Base-by-base conservation (phyloP, 2,113 vertebrate genomes). In the Halichoerus grypus region DNA sequence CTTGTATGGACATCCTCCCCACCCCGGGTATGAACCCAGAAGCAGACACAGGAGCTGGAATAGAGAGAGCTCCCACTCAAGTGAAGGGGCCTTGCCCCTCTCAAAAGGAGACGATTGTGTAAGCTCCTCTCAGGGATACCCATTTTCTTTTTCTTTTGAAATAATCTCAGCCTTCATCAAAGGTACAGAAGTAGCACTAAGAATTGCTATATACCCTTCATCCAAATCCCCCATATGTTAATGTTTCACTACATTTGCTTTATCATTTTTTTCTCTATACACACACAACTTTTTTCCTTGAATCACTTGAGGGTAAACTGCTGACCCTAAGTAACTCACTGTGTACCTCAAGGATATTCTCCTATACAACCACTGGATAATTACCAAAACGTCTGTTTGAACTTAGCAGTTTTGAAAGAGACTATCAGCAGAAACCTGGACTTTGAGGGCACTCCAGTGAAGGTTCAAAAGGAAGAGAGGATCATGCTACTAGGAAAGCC, bases 11-110 rank as follows among this genome's bases (percentile, higher is more conserved):
- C 14, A 14, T 2, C 51, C 14, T 3, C 51, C 51, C 51, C 12
- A 1, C 46, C 8, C 49, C 63, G 3, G 0, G 13, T 4, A 16
- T 0, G 21, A 21, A 9, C 8, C 1, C 42, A 1, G 3, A 4
- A 19, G 9, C 0, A 0, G 72, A 39, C 36, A 42, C 39, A 36
- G 49, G 14, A 51, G 51, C 15, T 8, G 36, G 53, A 10, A 11
- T 1, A 7, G 9, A 42, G n/a, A 15, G 57, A 31, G 61, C 6
- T 4, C 61, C 61, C 39, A 10, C 14, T n/a, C 4, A 22, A 3
- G 46, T 13, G 26, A 28, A 79, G 82, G 9, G n/a, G 13, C 9
- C 11, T 33, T 2, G 49, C 4, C 28, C 67, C 33, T 12, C 24
- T 28, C 69, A 18, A 33, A 8, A 11, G n/a, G 59, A 42, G n/a